Conservation (phyloP, 2,797 vertebrate genomes). For the Graptemys geographica region DNA sequence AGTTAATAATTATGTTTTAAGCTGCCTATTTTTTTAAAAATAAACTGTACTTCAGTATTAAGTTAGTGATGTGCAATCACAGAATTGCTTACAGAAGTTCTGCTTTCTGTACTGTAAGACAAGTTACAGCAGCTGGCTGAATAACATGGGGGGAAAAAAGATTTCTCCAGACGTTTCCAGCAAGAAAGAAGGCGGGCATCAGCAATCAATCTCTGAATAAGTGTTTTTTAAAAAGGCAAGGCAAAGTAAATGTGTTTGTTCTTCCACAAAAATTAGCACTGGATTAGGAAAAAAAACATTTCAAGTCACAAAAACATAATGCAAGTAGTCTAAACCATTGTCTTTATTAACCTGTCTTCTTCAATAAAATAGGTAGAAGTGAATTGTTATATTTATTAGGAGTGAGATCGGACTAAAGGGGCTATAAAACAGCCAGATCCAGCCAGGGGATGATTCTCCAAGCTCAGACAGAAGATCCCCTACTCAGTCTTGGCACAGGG, state of each 20-base stretch:
- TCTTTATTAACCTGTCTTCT: background rate
- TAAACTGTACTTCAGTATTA: slow-evolving; percentile 18
- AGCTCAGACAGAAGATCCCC: background rate
- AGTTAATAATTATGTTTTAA: slow-evolving; percentile 67
- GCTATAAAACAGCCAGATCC: background rate
- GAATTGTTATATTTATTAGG: background rate
- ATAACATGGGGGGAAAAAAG: background rate
- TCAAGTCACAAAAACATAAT: background rate
- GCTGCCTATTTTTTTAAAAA: slow-evolving; percentile 25
- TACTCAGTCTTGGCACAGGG: background rate
- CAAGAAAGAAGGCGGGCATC: background rate
- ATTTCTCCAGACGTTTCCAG: background rate
- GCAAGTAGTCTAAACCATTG: background rate
- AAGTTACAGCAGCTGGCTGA: slow-evolving; percentile 6
- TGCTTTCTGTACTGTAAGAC: slow-evolving; percentile 25
- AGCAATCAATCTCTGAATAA: background rate
- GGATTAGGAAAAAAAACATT: slow-evolving; percentile 26
- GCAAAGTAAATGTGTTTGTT: background rate
- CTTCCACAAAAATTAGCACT: background rate
- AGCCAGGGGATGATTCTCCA: background rate
- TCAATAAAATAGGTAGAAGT: background rate
- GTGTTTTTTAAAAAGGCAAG: background rate
- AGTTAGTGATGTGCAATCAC: slow-evolving; percentile 6
- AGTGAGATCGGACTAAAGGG: background rate
- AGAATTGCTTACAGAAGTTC: slow-evolving; percentile 31